Base-by-base conservation (phyloP, 1,140 invertebrate species). In the Zaprionus gabonicus region DNA sequence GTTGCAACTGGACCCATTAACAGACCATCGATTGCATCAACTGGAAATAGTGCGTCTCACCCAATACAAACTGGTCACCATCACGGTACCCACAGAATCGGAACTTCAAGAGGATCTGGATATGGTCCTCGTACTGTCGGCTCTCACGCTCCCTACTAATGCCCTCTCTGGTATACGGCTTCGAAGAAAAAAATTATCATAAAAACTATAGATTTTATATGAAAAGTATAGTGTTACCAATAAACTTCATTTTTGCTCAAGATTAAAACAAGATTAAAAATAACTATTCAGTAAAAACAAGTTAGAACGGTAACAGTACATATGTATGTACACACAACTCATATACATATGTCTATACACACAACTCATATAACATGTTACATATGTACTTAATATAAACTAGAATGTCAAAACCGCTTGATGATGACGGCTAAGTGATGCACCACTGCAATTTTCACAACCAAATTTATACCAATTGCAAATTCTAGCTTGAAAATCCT, bases 51-150 rank as follows among this genome's bases (percentile, higher is more conserved):
- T 57, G 15, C n/a, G 17, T 17, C 55, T 7, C 55, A 6, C 31
- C 55, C 15, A 41, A 41, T 41, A 15, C 13, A 15, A 6, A 10
- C 38, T 41, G 38, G 38, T 6, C 4, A 15, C 15, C 38, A 57
- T 25, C 28, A 12, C 15, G 28, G 55, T 17, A 3, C 15, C n/a
- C 15, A 44, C 4, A 41, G 34, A 56, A 10, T 20, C 28, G 51
- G 23, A 38, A 15, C 34, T 17, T 25, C 55, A 4, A n/a, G 13
- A n/a, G 6, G 20, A 27, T 31, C 25, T n/a, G 34, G 10, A 13
- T 17, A 34, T n/a, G 51, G 51, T 27, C 13, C 51, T 15, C 64
- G 64, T 36, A 66, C 64, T 66, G 64, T 66, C 53, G 51, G 34
- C 9, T 17, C 49, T 17, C 15, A 56, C 10, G 64, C 51, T 13